Percentiles rank a stretch among this genome's conserved stretches.
Conservation (phyloP, 2,888 invertebrate genomes). For the Ecliptopera silaceata region DNA sequence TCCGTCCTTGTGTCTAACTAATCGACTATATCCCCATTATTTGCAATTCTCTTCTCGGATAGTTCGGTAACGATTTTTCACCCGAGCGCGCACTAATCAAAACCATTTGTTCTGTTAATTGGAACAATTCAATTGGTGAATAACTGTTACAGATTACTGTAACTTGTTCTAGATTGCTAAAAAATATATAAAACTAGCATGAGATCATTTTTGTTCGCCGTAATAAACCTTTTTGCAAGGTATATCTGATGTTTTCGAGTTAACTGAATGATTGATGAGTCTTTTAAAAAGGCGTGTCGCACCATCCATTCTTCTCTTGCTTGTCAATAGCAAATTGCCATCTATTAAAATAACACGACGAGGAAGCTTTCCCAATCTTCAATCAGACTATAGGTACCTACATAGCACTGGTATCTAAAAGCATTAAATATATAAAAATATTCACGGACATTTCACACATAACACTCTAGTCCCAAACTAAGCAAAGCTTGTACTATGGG, state of each 20-base stretch:
- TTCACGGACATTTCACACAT: too few species aligned
- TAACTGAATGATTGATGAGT: constrained; percentile 19
- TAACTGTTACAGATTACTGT: constrained; percentile 19
- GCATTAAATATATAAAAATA: too few species aligned
- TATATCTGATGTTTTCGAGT: too few species aligned
- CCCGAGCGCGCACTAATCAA: constrained; percentile 28
- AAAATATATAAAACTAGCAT: constrained; percentile 15
- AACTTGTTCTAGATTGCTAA: too few species aligned
- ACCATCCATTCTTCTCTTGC: too few species aligned
- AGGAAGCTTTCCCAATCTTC: too few species aligned
- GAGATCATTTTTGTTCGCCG: constrained; percentile 11
- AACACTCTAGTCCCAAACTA: too few species aligned
- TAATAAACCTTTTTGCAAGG: constrained; percentile 10
- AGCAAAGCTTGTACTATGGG: too few species aligned
- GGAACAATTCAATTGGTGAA: constrained; percentile 23
- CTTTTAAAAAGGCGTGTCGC: constrained; percentile 7
- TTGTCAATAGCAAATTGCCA: too few species aligned
- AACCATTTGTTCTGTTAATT: constrained; percentile 30
- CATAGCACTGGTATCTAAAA: too few species aligned
- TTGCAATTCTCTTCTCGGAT: constrained; percentile 31
- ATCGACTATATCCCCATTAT: constrained; percentile 30
- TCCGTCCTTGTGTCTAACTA: constrained; percentile 36
- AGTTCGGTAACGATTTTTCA: constrained; percentile 28
- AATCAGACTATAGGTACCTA: too few species aligned
- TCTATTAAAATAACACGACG: too few species aligned